Conservation (phyloP, 1,140 invertebrate genomes). For the Dendroctonus ponderosae region DNA sequence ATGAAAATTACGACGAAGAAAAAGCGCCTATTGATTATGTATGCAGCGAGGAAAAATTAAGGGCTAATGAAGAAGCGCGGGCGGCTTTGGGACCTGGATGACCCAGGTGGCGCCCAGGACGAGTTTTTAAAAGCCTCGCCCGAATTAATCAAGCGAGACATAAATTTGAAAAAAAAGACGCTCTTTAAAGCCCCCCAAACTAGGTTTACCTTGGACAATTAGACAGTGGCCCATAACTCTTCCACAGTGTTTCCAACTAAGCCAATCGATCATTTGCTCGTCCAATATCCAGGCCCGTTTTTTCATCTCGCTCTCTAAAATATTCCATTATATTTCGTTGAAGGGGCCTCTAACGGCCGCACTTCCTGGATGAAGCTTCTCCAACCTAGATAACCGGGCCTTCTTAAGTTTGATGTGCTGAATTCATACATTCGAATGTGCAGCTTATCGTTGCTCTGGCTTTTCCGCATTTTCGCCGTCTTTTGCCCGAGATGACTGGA, state of each 20-base stretch:
- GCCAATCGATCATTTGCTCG: not conserved
- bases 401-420: conserved; percentile 50
- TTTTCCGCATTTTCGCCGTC: conserved; percentile 42
- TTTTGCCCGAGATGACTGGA: conserved; percentile 28
- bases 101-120: conserved; percentile 39
- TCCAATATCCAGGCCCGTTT: conserved; percentile 3
- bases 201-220: too few species aligned
- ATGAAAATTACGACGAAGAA: conserved; percentile 52
- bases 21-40: conserved; percentile 52
- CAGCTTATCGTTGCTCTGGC: conserved; percentile 47
- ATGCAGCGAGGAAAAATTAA: conserved; percentile 54
- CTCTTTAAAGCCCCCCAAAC: not conserved
- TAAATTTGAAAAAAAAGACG: not conserved
- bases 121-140: conserved; percentile 30
- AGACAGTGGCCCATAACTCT: too few species aligned
- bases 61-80: conserved; percentile 52
- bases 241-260: too few species aligned
- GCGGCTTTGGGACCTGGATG: conserved; percentile 32
- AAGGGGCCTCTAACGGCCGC: conserved; percentile 25
- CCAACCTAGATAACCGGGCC: conserved; percentile 36
- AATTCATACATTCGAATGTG: conserved; percentile 53
- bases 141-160: conserved; percentile 14
- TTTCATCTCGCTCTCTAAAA: conserved; percentile 23
- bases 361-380: conserved; percentile 30
- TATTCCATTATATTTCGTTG: conserved; percentile 31